Base-by-base conservation (phyloP, 1,140 invertebrate species). In the Matsumurasca onukii region DNA sequence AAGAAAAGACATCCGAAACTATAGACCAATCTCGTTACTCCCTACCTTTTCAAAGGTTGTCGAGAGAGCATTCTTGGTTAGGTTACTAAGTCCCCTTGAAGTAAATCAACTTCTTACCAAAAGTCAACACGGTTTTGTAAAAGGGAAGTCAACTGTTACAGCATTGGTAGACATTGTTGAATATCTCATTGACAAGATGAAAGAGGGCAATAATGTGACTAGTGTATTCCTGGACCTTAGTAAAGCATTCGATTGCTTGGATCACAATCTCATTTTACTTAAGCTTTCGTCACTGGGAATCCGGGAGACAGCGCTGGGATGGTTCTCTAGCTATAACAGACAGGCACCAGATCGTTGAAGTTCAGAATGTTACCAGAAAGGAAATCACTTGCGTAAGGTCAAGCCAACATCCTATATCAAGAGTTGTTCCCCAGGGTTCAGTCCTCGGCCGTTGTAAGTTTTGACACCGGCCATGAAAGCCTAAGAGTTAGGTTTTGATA, bases 191-290 rank as follows among this genome's bases (percentile, higher is more conserved):
- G 55, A 59, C 25, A 5, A 24, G 1, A 2, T 59, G 15, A 27
- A 59, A 59, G 25, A 29, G n/a, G 25, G 25, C 5, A 52, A 22
- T 3, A 59, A 2, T 59, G 55, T 29, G 12, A 59, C 22, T 2
- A 24, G 22, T 9, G 30, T 59, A 5, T 59, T 59, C 30, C 5
- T 59, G 22, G 55, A 59, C n/a, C n/a, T 59, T 5, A 59, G 55
- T 27, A 59, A 59, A 29, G 55, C 25, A 29, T 59, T 59, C 30
- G 55, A 59, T n/a, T 59, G 55, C 55, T 29, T 59, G 15, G 55
- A 9, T 29, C 55, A 27, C 30, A 27, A 59, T 2, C 25, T 59
- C 5, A 27, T 59, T 27, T n/a, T 59, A 27, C 15, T 13, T 2
- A 59, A 59, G 24, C n/a, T 59, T 2, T 9, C 2, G 13, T 25